Conservation (phyloP, 2,797 vertebrate species). For the Macroramphosus scolopax region DNA sequence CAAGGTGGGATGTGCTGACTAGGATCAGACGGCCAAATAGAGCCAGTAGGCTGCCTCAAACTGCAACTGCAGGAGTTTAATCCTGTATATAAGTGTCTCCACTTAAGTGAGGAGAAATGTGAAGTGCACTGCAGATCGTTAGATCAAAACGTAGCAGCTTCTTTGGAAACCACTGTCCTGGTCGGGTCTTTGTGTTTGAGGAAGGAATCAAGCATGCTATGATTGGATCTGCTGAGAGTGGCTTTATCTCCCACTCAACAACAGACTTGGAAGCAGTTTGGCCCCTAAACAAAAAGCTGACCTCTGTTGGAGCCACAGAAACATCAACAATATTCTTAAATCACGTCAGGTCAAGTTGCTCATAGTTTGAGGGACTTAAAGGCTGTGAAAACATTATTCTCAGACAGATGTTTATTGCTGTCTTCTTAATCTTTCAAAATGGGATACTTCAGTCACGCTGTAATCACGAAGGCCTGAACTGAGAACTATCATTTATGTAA, state of each 20-base stretch:
- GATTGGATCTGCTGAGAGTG: no score
- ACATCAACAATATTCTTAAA: constrained; percentile 5
- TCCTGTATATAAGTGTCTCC: constrained; percentile 1
- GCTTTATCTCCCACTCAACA: constrained; percentile 17
- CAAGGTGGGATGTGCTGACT: constrained; percentile 22
- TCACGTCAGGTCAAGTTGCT: constrained; percentile 18
- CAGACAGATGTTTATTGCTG: constrained; percentile 48
- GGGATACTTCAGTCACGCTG: constrained; percentile 20
- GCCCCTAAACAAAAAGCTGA: constrained; percentile 22
- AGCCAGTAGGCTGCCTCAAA: constrained; percentile 9
- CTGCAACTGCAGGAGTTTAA: neutral
- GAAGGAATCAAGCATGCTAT: constrained; percentile 14
- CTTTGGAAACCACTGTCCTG: neutral
- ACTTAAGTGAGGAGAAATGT: constrained; percentile 1
- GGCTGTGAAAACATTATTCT: constrained; percentile 21
- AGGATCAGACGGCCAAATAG: constrained; percentile 18
- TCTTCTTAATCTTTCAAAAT: constrained; percentile 42
- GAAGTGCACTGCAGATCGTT: no score
- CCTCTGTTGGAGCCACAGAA: constrained; percentile 17
- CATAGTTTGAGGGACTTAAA: constrained; percentile 14
- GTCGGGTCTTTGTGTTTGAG: constrained; percentile 5
- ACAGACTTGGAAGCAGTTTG: constrained; percentile 28
- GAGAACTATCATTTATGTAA: constrained; percentile 50
- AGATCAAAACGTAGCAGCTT: no score
- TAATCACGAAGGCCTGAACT: constrained; percentile 31